Conservation (phyloP, 2,113 vertebrate species). For the Salvator merianae region DNA sequence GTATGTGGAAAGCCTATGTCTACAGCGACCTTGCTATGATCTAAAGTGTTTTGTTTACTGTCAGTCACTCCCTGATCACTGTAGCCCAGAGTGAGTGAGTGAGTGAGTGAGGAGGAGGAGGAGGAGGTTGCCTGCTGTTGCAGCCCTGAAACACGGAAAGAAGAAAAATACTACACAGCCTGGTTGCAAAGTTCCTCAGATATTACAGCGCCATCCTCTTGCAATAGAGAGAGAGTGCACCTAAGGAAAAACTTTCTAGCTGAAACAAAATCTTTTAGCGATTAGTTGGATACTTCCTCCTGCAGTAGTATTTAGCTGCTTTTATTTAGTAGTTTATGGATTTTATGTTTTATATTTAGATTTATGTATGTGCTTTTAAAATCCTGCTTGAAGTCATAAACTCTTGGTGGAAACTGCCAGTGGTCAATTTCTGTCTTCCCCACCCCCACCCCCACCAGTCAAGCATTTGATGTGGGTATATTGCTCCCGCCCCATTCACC, state of each 20-base stretch:
- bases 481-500: background rate
- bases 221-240: conserved; percentile 40
- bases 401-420: background rate
- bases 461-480: fast-evolving
- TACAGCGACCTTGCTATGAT: conserved; percentile 66
- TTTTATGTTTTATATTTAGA: background rate
- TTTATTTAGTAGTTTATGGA: too few relatives aligned
- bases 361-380: conserved; percentile 19
- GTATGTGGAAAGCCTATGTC: conserved; percentile 56
- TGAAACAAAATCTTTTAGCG: too few relatives aligned
- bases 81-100: conserved; percentile 61
- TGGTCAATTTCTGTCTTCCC: background rate
- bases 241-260: background rate
- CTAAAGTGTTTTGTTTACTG: conserved; percentile 77
- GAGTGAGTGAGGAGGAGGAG: conserved; percentile 30
- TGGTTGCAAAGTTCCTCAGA: conserved; percentile 7
- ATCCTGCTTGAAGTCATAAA: background rate
- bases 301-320: background rate
- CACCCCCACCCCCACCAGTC: background rate
- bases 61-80: conserved; percentile 58
- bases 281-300: too few relatives aligned
- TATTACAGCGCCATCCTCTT: conserved; percentile 65
- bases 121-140: conserved; percentile 58
- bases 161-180: conserved; percentile 15
- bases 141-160: conserved; percentile 42